Evolutionary conservation across 2,113 vertebrate genomes (phyloP).

Genomic region (Herpailurus yagouaroundi): DNA sequence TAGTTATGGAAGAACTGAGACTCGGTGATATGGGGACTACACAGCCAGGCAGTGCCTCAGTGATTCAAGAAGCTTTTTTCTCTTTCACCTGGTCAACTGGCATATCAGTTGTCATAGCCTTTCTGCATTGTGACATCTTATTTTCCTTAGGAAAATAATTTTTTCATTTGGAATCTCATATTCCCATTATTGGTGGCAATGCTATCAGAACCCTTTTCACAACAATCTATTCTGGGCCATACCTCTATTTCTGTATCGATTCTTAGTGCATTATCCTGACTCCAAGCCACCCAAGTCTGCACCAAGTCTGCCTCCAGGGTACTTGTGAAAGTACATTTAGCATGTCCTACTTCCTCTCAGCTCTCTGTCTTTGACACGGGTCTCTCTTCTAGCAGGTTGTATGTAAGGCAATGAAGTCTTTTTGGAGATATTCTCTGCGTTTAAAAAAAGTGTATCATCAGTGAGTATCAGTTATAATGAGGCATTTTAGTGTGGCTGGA

Average conservation of each 20-base stretch:
- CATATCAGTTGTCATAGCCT: background rate
- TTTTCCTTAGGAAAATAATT: constrained; percentile 50
- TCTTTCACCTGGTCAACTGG: background rate
- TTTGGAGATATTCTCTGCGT: constrained; percentile 58
- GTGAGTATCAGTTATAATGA: constrained; percentile 71
- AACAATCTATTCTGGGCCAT: fast-evolving
- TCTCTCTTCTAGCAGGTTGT: constrained; percentile 50
- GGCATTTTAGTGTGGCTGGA: constrained; percentile 67
- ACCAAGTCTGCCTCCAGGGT: constrained; percentile 4
- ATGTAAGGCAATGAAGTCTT: constrained; percentile 28
- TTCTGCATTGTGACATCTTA: constrained; percentile 45
- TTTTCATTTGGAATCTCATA: background rate
- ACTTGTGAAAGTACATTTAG: constrained; percentile 45
- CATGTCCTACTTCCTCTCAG: constrained; percentile 35
- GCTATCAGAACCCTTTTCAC: background rate
- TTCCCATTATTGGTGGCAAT: constrained; percentile 53
- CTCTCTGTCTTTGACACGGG: constrained; percentile 45
- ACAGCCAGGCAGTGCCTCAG: background rate
- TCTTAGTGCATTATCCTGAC: background rate
- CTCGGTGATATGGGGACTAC: fast-evolving
- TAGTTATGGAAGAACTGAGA: background rate
- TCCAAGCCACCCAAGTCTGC: background rate
- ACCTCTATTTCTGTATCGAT: background rate
- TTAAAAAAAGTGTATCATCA: constrained; percentile 2
- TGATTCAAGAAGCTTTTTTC: background rate